phyloP scores from a whole-genome alignment of 2,113 vertebrate genomes.

The Muscicapa adusta region DNA sequence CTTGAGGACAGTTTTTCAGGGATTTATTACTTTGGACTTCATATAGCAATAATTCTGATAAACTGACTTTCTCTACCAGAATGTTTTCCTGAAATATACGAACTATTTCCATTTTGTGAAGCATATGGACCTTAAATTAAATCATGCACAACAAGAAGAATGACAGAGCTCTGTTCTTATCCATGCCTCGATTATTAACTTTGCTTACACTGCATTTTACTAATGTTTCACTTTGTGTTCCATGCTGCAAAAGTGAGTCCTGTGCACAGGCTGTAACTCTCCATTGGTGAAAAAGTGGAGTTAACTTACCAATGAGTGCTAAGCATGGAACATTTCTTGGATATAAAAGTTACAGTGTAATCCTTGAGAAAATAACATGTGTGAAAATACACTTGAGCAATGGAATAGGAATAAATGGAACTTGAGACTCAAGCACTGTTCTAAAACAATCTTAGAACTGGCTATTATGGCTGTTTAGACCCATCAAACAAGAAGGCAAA shows the following conservation, averaged over 20 bases:
- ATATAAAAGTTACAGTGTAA: background rate
- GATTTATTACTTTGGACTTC: background rate
- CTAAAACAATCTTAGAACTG: background rate
- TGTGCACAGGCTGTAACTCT: background rate
- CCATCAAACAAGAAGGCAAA: background rate
- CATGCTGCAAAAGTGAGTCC: background rate
- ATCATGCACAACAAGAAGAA: background rate
- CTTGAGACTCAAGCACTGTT: background rate
- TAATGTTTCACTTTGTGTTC: background rate
- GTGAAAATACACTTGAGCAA: background rate
- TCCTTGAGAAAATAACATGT: background rate
- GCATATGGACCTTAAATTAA: background rate
- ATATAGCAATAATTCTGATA: background rate
- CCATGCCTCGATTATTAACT: background rate
- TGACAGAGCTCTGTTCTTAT: background rate
- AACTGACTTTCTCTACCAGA: background rate
- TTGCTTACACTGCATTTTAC: background rate
- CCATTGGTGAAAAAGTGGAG: background rate
- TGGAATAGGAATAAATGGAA: background rate
- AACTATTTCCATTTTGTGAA: background rate
- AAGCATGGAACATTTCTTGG: background rate
- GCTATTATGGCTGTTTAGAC: background rate
- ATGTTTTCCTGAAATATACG: background rate
- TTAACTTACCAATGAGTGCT: background rate
- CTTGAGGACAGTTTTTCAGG: background rate